Evolutionary conservation across 2,113 vertebrate genomes (phyloP), one percentile per base, ranked within the genome.

Genomic region (Casuarius casuarius): DNA sequence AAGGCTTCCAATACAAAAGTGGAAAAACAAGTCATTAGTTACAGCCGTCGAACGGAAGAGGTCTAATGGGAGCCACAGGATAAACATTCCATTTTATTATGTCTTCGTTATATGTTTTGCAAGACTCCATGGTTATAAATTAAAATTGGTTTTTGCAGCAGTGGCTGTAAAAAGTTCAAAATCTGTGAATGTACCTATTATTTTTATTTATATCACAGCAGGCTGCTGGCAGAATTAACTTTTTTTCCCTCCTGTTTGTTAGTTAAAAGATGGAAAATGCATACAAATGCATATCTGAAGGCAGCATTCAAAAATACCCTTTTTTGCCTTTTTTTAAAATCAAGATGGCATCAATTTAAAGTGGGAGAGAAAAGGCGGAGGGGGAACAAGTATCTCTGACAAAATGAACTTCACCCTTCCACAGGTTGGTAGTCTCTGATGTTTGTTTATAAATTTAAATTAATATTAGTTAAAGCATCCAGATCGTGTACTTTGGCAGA

Each of bases 21-120:
- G 80, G 96, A 97, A 98, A 98, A 98, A 97, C 97, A 98, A 98
- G 96, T 97, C 97, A 96, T 98, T 97, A 97, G 97, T 97, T 97
- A 94, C 84, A 96, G 49, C 92, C 94, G 52, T 94, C 59, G 80
- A 97, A 97, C 61, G 75, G 95, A 98, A 97, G 90, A 96, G 96
- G 96, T 89, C 97, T 98, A 97, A 97, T 97, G 92, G 33, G 95
- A 97, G 95, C 94, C 96, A 96, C 94, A 91, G 94, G 94, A 96
- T 96, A 97, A 97, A 95, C 85, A 94, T 95, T 97, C 95, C 87
- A 87, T 97, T 97, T 98, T 97, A 97, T 97, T 98, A 96, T 87
- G 94, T 90, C 96, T 97, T 97, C 42, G 22, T 97, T 97, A 84
- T 89, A 92, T 96, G 89, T 97, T 98, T 98, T 97, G 94, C 92